These are phyloP conservation scores for Netelia inedita DNA, from an alignment of 2,888 invertebrate genomes.

Conservation along the genomic window DNA sequence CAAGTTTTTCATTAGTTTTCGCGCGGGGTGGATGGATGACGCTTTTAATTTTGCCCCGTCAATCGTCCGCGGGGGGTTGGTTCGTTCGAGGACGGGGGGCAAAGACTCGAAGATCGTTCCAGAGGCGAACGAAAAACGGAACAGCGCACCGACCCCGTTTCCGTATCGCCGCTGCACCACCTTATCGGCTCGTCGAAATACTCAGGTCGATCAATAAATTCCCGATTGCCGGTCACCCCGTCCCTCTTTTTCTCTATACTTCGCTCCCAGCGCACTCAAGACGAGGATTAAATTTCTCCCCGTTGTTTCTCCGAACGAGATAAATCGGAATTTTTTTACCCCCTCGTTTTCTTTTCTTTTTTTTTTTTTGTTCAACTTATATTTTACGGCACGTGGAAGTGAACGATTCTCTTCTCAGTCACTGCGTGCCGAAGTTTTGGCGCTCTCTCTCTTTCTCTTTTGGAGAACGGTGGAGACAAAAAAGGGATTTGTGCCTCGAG, in stretches of 20 bases:
- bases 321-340: slow-evolving; percentile 7
- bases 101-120: slow-evolving; percentile 48
- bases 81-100: slow-evolving; percentile 1
- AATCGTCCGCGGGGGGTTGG: not conserved
- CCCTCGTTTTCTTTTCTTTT: not conserved
- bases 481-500: not conserved
- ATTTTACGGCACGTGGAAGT: not conserved
- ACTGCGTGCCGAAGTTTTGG: not conserved
- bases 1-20: too few species aligned
- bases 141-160: slow-evolving; percentile 60
- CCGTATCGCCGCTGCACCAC: slow-evolving; percentile 52
- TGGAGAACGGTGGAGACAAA: not conserved
- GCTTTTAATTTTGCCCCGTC: not conserved
- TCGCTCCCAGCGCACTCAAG: slow-evolving; percentile 3
- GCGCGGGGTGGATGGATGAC: too few species aligned
- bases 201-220: slow-evolving; percentile 73
- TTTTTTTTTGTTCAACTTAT: slow-evolving; percentile 5
- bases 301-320: slow-evolving; percentile 3
- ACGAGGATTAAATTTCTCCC: slow-evolving; percentile 23
- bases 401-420: not conserved
- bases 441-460: not conserved
- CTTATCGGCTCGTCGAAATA: slow-evolving; percentile 64
- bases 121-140: slow-evolving; percentile 19
- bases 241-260: slow-evolving; percentile 29
- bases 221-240: slow-evolving; percentile 67